Percentiles rank a stretch among this genome's conserved stretches.
Conservation (phyloP, 2,888 invertebrate genomes). For the Mesorhabditis spiculigera region DNA sequence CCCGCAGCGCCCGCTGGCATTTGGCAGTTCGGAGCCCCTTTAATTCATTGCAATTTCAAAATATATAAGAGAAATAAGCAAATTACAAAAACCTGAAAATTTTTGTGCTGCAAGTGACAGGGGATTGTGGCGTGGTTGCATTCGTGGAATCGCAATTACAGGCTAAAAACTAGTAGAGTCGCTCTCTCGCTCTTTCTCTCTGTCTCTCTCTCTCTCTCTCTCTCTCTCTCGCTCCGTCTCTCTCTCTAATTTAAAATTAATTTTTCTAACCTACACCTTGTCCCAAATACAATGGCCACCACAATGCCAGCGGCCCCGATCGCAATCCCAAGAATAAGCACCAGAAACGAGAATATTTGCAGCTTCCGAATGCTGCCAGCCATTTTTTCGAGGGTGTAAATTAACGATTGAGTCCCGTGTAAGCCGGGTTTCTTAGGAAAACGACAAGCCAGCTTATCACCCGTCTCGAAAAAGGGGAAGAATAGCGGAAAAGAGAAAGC, state of each 20-base stretch:
- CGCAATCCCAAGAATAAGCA: slow-evolving; percentile 8
- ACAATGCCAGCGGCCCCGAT: slow-evolving; percentile 10
- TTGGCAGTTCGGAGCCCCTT: too few species aligned
- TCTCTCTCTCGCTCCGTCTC: not conserved
- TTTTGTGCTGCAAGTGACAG: not conserved
- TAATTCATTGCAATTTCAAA: not conserved
- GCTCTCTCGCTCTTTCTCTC: too few species aligned
- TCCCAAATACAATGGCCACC: slow-evolving; percentile 14
- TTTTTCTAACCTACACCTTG: slow-evolving; percentile 11
- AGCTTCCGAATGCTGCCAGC: too few species aligned
- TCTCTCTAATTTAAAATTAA: not conserved
- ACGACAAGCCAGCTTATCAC: too few species aligned
- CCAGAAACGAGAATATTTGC: slow-evolving; percentile 7
- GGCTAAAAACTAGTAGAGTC: not conserved
- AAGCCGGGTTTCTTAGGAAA: too few species aligned
- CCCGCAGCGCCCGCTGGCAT: too few species aligned
- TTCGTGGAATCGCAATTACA: not conserved
- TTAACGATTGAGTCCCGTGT: too few species aligned
- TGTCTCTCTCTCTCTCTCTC: not conserved
- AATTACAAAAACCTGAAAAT: not conserved
- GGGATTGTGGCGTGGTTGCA: not conserved
- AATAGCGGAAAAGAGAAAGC: too few species aligned
- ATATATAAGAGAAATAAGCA: not conserved
- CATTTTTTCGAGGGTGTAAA: too few species aligned
- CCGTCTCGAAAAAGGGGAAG: too few species aligned